Conservation (phyloP, 2,888 invertebrate genomes). For the Plutella xylostella region DNA sequence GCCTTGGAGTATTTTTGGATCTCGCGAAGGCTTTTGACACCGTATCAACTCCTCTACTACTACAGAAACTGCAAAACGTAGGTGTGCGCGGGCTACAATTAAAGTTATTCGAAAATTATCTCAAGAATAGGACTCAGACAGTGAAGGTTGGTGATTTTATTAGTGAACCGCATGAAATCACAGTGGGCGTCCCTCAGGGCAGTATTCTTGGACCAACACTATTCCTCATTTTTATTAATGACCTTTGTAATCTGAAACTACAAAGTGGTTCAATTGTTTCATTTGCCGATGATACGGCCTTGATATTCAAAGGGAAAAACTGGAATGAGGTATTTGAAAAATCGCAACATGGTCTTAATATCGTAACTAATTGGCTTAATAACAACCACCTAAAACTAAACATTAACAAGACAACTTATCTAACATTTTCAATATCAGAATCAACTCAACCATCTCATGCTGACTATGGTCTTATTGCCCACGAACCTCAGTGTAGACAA, state of each 20-base stretch:
- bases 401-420: no score
- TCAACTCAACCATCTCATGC: not conserved
- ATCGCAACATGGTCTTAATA: not conserved
- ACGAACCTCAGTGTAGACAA: not conserved
- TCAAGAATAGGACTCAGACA: not conserved
- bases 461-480: not conserved
- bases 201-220: slow-evolving; percentile 1
- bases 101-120: slow-evolving; percentile 11
- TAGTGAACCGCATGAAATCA: not conserved
- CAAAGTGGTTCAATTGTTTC: not conserved
- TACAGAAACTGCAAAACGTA: slow-evolving; percentile 6
- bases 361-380: no score
- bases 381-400: no score
- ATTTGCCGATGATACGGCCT: slow-evolving; percentile 1
- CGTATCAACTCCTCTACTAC: not conserved
- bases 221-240: slow-evolving; percentile 2
- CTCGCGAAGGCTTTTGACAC: slow-evolving; percentile 13
- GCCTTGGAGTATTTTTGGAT: slow-evolving; percentile 12
- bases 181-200: not conserved
- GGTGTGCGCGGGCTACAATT: slow-evolving; percentile 11
- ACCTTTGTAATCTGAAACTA: not conserved
- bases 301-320: not conserved
- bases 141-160: not conserved
- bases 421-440: not conserved
- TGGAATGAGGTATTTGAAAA: not conserved